These are phyloP conservation scores for Neomonachus schauinslandi DNA, from an alignment of 2,113 vertebrate genomes.

Conservation along the genomic window DNA sequence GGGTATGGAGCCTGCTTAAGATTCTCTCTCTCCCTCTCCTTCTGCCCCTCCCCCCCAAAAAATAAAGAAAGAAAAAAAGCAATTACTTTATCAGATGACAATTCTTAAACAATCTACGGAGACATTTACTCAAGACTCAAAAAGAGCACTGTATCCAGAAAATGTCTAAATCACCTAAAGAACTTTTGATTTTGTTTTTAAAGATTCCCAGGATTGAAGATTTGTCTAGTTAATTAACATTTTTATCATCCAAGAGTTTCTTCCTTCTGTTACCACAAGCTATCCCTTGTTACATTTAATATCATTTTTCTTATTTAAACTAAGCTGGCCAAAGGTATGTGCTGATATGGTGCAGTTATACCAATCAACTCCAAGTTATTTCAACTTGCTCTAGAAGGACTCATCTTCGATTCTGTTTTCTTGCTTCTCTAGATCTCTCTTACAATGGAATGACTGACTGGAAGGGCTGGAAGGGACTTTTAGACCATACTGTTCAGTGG, in stretches of 20 bases:
- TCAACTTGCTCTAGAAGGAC: neutral
- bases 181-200: neutral
- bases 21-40: neutral
- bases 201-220: neutral
- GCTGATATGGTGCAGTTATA: neutral
- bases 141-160: conserved; percentile 8
- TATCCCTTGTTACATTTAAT: neutral
- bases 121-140: neutral
- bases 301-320: conserved; percentile 3
- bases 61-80: neutral
- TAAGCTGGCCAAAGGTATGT: neutral
- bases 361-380: neutral
- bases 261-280: neutral
- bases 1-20: neutral
- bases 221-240: neutral
- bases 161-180: neutral
- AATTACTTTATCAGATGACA: neutral
- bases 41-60: neutral
- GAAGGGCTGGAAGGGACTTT: neutral
- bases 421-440: neutral
- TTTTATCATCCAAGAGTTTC: neutral
- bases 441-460: neutral
- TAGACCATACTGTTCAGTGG: neutral
- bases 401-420: neutral
- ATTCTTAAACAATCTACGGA: neutral